These are phyloP conservation scores for Mimachlamys varia DNA, from an alignment of 2,888 invertebrate species.

Conservation along the genomic window DNA sequence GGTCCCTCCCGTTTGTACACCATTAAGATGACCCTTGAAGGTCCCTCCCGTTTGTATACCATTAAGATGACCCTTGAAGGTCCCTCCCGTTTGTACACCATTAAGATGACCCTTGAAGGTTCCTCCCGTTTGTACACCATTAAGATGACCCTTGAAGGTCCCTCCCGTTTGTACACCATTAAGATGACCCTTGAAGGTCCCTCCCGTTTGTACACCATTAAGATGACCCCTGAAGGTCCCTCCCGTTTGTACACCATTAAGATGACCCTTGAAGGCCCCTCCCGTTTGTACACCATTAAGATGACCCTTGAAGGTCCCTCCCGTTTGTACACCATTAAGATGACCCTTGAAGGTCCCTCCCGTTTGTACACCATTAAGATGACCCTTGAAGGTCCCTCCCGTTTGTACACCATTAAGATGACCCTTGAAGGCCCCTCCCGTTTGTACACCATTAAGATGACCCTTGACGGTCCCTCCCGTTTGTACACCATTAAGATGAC, in stretches of 20 bases:
- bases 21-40: background rate
- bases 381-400: background rate
- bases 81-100: conserved; percentile 25
- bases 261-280: background rate
- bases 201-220: conserved; percentile 24
- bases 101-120: background rate
- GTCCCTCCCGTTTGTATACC: conserved; percentile 18
- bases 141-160: background rate
- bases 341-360: background rate
- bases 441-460: conserved; percentile 24
- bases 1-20: conserved; percentile 11
- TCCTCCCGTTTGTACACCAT: conserved; percentile 25
- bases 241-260: conserved; percentile 24
- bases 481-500: conserved; percentile 24
- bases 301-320: background rate
- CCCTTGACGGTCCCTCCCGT: background rate
- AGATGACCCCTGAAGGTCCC: background rate
- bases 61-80: background rate
- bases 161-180: conserved; percentile 25
- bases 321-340: too few relatives aligned
- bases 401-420: too few relatives aligned
- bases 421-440: background rate
- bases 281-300: too few relatives aligned
- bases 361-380: too few relatives aligned
- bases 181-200: background rate